phyloP scores from a whole-genome alignment of 2,888 invertebrate genomes.

The Sminthurinus aureus region DNA sequence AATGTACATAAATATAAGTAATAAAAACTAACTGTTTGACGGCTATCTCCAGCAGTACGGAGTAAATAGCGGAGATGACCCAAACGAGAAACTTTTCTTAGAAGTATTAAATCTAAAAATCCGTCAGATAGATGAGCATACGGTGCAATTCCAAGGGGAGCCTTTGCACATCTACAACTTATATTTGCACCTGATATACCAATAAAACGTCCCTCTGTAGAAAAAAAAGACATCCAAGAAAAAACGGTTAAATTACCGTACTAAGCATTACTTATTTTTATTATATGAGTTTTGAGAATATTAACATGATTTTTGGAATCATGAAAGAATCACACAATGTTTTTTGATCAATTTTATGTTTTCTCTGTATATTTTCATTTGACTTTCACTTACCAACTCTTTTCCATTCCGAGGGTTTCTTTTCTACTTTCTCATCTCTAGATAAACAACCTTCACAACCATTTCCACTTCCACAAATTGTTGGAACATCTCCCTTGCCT shows the following conservation, averaged over 20 bases:
- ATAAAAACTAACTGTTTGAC: constrained; percentile 69
- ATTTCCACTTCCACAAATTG: constrained; percentile 55
- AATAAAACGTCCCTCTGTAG: constrained; percentile 76
- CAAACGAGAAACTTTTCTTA: constrained; percentile 74
- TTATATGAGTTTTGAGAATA: too few relatives aligned
- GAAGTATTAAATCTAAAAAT: constrained; percentile 77
- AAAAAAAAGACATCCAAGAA: too few relatives aligned
- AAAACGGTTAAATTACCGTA: not conserved
- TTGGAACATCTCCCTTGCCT: constrained; percentile 47
- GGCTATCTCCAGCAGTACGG: constrained; percentile 70
- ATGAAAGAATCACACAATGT: not conserved
- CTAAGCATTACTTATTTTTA: not conserved
- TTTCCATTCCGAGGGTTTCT: constrained; percentile 62
- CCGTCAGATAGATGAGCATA: constrained; percentile 83
- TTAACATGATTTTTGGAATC: too few relatives aligned
- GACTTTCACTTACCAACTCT: too few relatives aligned
- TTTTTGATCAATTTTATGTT: too few relatives aligned
- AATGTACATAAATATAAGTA: not conserved
- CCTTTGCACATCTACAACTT: constrained; percentile 76
- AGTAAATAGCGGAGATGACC: constrained; percentile 76
- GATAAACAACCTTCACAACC: constrained; percentile 55
- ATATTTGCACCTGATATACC: constrained; percentile 81
- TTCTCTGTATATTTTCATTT: too few relatives aligned
- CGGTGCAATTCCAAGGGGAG: constrained; percentile 79
- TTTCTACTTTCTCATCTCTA: not conserved